Evolutionary conservation across 2,797 vertebrate genomes (phyloP).

Genomic region (Loriculus beryllinus): DNA sequence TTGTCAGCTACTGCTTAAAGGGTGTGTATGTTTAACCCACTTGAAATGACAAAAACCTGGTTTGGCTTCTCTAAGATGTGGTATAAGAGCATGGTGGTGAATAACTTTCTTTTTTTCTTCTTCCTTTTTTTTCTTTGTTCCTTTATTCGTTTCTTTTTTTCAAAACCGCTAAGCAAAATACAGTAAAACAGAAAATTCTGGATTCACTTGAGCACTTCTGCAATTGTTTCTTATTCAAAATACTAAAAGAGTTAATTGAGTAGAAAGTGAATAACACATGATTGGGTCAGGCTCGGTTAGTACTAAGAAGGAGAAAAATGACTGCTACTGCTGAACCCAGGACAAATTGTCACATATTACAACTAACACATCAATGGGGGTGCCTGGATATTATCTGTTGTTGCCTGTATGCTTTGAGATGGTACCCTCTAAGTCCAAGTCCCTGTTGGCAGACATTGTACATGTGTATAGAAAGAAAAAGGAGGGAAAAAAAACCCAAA

Average conservation of each 20-base stretch:
- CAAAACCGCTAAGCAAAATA: neutral
- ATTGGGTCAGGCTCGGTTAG: too few relatives aligned
- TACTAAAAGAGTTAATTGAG: neutral
- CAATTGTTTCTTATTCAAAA: neutral
- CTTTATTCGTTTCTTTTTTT: neutral
- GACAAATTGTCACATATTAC: neutral
- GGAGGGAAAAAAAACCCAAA: neutral
- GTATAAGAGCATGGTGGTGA: neutral
- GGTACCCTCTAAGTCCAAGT: neutral
- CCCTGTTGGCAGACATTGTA: neutral
- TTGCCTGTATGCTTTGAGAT: neutral
- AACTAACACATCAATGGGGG: neutral
- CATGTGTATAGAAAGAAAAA: neutral
- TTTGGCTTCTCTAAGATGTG: neutral
- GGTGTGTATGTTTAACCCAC: neutral
- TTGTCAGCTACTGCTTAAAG: neutral
- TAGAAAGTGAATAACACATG: neutral
- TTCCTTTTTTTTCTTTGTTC: neutral
- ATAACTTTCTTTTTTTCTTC: neutral
- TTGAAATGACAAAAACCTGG: neutral
- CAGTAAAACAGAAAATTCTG: neutral
- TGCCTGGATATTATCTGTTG: neutral
- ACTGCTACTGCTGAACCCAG: too few relatives aligned
- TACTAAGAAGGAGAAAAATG: too few relatives aligned
- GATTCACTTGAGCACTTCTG: neutral